phyloP scores from a whole-genome alignment of 2,113 vertebrate genomes.

The Erinaceus europaeus region DNA sequence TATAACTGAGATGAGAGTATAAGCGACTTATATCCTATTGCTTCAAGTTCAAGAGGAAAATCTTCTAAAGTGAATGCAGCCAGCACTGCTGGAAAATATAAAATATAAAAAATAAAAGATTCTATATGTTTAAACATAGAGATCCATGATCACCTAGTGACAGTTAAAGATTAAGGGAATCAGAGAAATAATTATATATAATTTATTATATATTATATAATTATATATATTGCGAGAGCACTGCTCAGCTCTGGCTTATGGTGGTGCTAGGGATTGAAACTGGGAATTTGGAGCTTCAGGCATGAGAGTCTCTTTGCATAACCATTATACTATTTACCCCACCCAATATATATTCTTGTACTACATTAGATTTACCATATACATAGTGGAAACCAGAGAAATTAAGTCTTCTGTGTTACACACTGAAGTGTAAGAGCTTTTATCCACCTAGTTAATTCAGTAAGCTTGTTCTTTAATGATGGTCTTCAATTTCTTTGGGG shows the following conservation, averaged over 20 bases:
- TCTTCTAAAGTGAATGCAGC: not conserved
- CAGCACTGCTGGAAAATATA: not conserved
- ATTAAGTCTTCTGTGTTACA: not conserved
- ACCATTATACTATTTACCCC: too few species aligned
- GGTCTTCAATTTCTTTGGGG: not conserved
- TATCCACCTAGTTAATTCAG: not conserved
- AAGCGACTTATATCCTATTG: not conserved
- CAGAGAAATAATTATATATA: too few species aligned
- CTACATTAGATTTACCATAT: not conserved
- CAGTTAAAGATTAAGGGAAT: too few species aligned
- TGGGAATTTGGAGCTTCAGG: too few species aligned
- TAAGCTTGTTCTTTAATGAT: not conserved
- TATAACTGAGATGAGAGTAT: not conserved
- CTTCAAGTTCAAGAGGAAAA: not conserved
- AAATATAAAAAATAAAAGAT: not conserved
- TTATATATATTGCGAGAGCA: too few species aligned
- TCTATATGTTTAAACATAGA: not conserved
- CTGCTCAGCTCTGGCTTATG: too few species aligned
- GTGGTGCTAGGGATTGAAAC: too few species aligned
- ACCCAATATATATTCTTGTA: not conserved
- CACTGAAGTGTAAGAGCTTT: not conserved
- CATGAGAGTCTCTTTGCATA: too few species aligned
- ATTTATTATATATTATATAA: too few species aligned
- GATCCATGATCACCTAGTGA: too few species aligned
- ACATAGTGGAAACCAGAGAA: not conserved